phyloP scores from a whole-genome alignment of 2,113 vertebrate genomes.

The Saccopteryx leptura region DNA sequence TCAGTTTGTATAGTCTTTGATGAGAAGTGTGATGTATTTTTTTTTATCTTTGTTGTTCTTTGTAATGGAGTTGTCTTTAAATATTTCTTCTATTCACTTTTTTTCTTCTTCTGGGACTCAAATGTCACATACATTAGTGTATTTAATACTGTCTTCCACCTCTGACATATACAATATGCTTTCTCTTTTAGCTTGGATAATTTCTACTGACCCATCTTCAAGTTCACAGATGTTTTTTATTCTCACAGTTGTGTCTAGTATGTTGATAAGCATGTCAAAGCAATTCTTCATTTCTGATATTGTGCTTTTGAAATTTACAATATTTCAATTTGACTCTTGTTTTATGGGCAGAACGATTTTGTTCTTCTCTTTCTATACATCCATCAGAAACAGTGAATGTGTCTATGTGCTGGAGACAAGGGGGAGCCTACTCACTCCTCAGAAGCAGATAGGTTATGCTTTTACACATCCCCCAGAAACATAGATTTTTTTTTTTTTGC shows the following conservation, averaged over 20 bases:
- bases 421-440: not conserved
- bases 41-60: constrained; percentile 13
- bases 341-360: not conserved
- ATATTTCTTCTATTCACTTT: not conserved
- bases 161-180: not conserved
- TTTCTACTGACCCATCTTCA: not conserved
- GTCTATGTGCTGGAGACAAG: not conserved
- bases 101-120: not conserved
- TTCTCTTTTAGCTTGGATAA: not conserved
- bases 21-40: not conserved
- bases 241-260: not conserved
- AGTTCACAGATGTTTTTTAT: not conserved
- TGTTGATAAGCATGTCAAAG: not conserved
- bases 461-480: not conserved
- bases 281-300: not conserved
- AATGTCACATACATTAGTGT: not conserved
- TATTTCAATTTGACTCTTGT: not conserved
- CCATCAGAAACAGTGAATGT: not conserved
- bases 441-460: not conserved
- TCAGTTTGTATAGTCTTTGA: not conserved
- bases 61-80: not conserved
- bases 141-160: not conserved
- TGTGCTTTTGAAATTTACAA: not conserved
- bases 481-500: not conserved
- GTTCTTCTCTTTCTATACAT: not conserved